These are phyloP conservation scores for Stramonita haemastoma DNA, from an alignment of 2,888 invertebrate genomes.

Conservation along the genomic window DNA sequence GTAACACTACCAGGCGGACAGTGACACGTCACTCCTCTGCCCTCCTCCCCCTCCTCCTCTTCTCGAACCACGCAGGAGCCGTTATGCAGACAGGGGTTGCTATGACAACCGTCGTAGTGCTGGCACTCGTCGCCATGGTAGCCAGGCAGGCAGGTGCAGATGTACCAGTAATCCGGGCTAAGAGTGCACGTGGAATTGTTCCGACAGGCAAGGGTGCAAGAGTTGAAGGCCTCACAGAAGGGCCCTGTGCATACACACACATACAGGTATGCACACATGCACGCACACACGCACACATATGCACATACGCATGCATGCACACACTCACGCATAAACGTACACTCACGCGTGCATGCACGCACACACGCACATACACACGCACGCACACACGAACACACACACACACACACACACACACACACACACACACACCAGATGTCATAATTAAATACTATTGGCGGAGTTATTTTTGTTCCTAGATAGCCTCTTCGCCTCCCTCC, in stretches of 20 bases:
- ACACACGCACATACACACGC: too few species aligned
- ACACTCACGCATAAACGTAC: too few species aligned
- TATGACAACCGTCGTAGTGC: conserved; percentile 55
- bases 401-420: too few species aligned
- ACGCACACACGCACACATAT: too few species aligned
- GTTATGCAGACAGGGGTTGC: conserved; percentile 42
- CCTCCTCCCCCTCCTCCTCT: neutral
- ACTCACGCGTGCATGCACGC: too few species aligned
- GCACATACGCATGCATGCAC: too few species aligned
- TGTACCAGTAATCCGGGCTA: conserved; percentile 52
- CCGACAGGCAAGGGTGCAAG: conserved; percentile 58
- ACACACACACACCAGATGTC: too few species aligned
- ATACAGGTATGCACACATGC: neutral
- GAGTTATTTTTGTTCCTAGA: too few species aligned
- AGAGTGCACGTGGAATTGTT: conserved; percentile 63
- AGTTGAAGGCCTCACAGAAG: conserved; percentile 55
- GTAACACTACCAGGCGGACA: neutral
- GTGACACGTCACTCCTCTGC: neutral
- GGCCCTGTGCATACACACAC: neutral
- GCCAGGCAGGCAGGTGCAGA: conserved; percentile 65
- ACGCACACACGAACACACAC: too few species aligned
- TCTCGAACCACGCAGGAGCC: conserved; percentile 43
- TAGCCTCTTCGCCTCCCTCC: too few species aligned
- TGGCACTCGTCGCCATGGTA: conserved; percentile 65
- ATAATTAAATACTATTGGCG: too few species aligned